These are phyloP conservation scores for Gadus macrocephalus DNA, from an alignment of 2,113 vertebrate genomes.

Conservation along the genomic window DNA sequence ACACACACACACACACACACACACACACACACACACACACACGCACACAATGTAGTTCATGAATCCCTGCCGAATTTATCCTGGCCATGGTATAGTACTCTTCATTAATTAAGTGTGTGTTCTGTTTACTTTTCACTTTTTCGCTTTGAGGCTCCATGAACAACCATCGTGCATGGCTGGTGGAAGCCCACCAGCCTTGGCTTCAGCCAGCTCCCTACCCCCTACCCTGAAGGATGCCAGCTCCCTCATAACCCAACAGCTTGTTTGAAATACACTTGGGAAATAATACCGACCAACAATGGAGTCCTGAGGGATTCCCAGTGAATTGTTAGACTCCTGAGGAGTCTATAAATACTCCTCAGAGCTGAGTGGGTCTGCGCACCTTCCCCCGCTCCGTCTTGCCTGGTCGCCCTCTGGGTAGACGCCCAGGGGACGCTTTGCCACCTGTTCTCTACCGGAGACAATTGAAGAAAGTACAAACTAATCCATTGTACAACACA, in stretches of 20 bases:
- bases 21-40: not conserved
- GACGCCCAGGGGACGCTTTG: constrained; percentile 10
- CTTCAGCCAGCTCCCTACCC: too few relatives aligned
- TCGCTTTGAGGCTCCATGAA: too few relatives aligned
- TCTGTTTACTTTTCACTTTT: not conserved
- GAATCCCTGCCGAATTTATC: not conserved
- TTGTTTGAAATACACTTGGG: constrained; percentile 17
- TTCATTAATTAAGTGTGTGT: not conserved
- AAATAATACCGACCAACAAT: constrained; percentile 32
- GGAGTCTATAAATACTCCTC: constrained; percentile 51
- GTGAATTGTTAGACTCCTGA: constrained; percentile 18
- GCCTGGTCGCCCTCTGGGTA: constrained; percentile 1
- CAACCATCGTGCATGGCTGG: too few relatives aligned
- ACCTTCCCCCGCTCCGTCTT: constrained; percentile 19
- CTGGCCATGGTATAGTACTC: not conserved
- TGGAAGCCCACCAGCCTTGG: too few relatives aligned
- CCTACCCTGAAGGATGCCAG: too few relatives aligned
- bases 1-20: not conserved
- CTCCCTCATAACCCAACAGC: too few relatives aligned
- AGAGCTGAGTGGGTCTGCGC: constrained; percentile 25
- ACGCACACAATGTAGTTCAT: not conserved
- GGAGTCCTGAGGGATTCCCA: constrained; percentile 21
- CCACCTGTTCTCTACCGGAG: constrained; percentile 23
- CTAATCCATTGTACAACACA: not conserved
- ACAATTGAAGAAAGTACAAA: not conserved